Evolutionary conservation across 2,113 vertebrate genomes (phyloP).

Genomic region (Lasiurus borealis): DNA sequence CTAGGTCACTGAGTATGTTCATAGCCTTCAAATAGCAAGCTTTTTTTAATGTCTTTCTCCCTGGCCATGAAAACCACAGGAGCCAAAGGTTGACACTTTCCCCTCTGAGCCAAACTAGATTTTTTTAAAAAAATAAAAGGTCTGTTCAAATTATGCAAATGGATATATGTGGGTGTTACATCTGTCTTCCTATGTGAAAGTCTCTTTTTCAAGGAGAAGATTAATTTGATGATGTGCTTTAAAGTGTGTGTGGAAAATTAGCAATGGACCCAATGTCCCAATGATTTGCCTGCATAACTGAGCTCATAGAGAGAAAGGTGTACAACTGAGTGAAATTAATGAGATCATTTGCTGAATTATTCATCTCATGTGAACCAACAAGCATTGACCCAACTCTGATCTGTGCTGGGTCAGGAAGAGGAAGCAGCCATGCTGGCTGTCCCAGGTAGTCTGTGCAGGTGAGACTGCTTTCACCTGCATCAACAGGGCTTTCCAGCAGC

Average conservation of each 20-base stretch:
- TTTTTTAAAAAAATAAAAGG: not conserved
- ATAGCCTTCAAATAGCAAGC: not conserved
- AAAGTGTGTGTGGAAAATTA: not conserved
- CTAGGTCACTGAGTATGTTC: not conserved
- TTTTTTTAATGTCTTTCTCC: not conserved
- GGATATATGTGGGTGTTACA: not conserved
- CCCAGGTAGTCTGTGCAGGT: not conserved
- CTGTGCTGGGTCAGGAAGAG: not conserved
- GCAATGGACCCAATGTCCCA: not conserved
- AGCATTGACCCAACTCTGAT: not conserved
- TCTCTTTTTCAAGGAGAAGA: conserved; percentile 39
- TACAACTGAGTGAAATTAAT: conserved; percentile 21
- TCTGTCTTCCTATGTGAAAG: not conserved
- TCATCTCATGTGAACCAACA: conserved; percentile 7
- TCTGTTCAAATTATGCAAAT: not conserved
- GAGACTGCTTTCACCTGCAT: not conserved
- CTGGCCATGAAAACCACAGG: not conserved
- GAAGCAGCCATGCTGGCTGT: not conserved
- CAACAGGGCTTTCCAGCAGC: conserved; percentile 16
- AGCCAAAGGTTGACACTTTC: not conserved
- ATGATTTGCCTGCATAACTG: conserved; percentile 18
- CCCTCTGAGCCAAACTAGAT: not conserved
- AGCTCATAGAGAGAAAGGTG: not conserved
- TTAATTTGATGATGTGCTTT: not conserved
- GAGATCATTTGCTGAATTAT: conserved; percentile 51